Evolutionary conservation across 1,140 invertebrate species (phyloP), one percentile per base, ranked within the genome.

Genomic region (Aphaenogaster ashmeadi): DNA sequence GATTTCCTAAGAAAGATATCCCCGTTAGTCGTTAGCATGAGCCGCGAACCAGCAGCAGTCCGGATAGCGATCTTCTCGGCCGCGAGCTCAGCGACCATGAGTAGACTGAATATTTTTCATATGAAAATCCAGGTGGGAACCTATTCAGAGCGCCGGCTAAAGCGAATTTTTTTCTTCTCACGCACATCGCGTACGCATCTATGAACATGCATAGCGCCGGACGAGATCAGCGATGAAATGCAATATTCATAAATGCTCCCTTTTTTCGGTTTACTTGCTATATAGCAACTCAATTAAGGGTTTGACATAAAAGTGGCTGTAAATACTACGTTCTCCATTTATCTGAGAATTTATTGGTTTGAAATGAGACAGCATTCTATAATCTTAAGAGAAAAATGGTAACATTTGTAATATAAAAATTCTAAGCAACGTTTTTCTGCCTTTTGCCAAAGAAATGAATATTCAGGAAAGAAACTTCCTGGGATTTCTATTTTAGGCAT

Each of bases 61-160:
- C 18, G 90, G 90, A 91, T 91, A 91, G 89, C 83, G 78, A 91
- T 91, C 90, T 91, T 90, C 81, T 78, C 77, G 75, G 58, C 79
- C 87, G 74, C 89, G 80, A 74, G 89, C 54, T 91, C 89, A 91
- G 87, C 64, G 83, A 91, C 90, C 89, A 91, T 88, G 81, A 91
- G 86, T 86, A 77, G 78, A 86, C 89, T 90, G 90, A 90, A 91
- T 91, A 90, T 89, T 90, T 80, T 91, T 91, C 86, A 84, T 89
- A 91, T 91, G 89, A 91, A 91, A 91, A 91, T 91, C 60, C 38
- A 75, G 64, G 69, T 81, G 81, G 71, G 54, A 88, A 79, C 56
- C 54, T 69, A 84, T 83, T 81, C 84, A 81, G 56, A 79, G 58
- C 36, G 36, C 64, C 50, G n/a, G 75, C 11, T 21, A 66, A 54